Evolutionary conservation across 2,888 invertebrate genomes (phyloP).

Genomic region (Xestia c-nigrum): DNA sequence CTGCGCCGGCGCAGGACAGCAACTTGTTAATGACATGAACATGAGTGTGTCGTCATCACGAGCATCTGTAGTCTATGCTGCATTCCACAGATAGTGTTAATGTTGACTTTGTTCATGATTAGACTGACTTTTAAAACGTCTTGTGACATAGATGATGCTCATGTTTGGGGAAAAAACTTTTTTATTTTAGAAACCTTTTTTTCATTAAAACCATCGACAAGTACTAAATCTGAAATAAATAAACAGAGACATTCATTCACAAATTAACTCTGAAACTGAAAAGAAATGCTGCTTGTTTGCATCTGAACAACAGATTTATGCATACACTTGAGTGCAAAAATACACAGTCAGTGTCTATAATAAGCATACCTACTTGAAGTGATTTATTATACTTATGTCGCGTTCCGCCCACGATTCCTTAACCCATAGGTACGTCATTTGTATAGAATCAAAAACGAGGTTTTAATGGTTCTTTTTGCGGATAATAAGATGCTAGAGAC

Average conservation of each 20-base stretch:
- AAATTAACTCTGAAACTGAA: conserved; percentile 48
- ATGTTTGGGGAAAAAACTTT: background rate
- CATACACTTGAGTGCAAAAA: conserved; percentile 66
- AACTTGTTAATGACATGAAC: conserved; percentile 79
- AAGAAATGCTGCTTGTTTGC: conserved; percentile 54
- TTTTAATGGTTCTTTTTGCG: conserved; percentile 66
- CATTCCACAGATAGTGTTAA: conserved; percentile 84
- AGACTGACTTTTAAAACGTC: conserved; percentile 23
- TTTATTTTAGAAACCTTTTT: background rate
- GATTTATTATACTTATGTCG: conserved; percentile 71
- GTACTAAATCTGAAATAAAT: conserved; percentile 44
- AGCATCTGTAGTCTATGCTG: conserved; percentile 67
- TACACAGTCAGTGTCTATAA: conserved; percentile 56
- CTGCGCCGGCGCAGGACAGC: conserved; percentile 68
- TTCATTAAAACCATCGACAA: conserved; percentile 49
- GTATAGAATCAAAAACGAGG: conserved; percentile 63
- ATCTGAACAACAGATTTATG: conserved; percentile 67
- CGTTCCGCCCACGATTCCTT: conserved; percentile 69
- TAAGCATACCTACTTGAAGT: conserved; percentile 60
- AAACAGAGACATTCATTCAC: conserved; percentile 42
- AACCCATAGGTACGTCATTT: conserved; percentile 66
- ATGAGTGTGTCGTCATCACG: conserved; percentile 75
- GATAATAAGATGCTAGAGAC: conserved; percentile 50
- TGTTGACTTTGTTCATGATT: conserved; percentile 67
- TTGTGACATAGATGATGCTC: background rate